These are phyloP conservation scores for Poecilia wingei DNA, from an alignment of 2,797 vertebrate species.

Conservation along the genomic window DNA sequence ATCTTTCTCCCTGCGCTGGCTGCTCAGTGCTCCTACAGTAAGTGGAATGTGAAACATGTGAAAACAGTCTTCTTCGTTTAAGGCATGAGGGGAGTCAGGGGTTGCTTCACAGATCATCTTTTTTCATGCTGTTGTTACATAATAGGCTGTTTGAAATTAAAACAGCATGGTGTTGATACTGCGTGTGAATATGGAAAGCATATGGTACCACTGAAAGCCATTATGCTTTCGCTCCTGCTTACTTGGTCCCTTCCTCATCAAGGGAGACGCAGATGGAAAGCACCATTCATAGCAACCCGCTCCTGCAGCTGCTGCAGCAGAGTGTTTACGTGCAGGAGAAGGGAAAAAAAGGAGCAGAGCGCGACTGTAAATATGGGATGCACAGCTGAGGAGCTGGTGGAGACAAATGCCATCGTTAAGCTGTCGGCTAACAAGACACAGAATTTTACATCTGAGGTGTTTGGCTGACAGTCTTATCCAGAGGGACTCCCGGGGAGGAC, in stretches of 20 bases:
- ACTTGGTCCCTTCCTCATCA: constrained; percentile 30
- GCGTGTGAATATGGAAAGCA: constrained; percentile 42
- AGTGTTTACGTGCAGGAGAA: constrained; percentile 20
- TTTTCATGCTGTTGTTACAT: constrained; percentile 47
- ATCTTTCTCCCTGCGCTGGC: constrained; percentile 5
- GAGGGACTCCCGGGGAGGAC: constrained; percentile 16
- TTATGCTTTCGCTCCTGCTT: constrained; percentile 23
- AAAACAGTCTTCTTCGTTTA: constrained; percentile 27
- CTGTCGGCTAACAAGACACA: constrained; percentile 55
- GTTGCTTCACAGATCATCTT: constrained; percentile 32
- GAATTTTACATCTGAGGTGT: constrained; percentile 36
- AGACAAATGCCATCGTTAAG: constrained; percentile 30
- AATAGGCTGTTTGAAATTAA: constrained; percentile 38
- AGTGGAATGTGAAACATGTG: constrained; percentile 42
- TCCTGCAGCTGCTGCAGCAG: constrained; percentile 38
- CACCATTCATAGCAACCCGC: constrained; percentile 18
- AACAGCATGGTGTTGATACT: constrained; percentile 41
- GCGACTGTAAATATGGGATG: constrained; percentile 7
- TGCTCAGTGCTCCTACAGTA: neutral
- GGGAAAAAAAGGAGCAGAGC: neutral
- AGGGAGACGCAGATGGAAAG: constrained; percentile 51
- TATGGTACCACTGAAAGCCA: constrained; percentile 35
- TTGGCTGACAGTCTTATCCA: constrained; percentile 32
- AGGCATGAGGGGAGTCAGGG: constrained; percentile 21
- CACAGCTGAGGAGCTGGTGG: constrained; percentile 39